These are phyloP conservation scores for Sebastes steindachneri DNA, from an alignment of 2,797 vertebrate species.

Conservation along the genomic window DNA sequence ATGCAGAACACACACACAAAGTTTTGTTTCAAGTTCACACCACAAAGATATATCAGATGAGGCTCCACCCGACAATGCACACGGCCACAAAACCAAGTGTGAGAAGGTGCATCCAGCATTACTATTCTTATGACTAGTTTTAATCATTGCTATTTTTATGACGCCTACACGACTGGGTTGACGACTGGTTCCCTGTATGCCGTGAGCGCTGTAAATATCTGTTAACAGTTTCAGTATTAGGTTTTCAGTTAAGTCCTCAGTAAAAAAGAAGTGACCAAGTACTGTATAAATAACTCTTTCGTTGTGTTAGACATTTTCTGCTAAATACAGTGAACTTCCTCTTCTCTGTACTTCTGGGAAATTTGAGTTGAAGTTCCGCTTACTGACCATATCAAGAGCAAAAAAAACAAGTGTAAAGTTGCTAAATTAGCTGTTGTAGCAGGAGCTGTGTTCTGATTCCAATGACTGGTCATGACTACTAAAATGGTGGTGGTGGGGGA, in stretches of 20 bases:
- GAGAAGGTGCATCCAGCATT: neutral
- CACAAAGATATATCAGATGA: neutral
- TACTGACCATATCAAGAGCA: slow-evolving; percentile 71
- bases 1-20: neutral
- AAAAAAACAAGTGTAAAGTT: slow-evolving; percentile 51
- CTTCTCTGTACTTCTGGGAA: slow-evolving; percentile 82
- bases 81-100: slow-evolving; percentile 36
- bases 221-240: slow-evolving; percentile 17
- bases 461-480: slow-evolving; percentile 43
- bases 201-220: neutral
- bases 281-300: slow-evolving; percentile 59
- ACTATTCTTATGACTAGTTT: neutral
- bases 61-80: neutral
- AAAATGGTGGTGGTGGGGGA: neutral
- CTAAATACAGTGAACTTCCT: slow-evolving; percentile 80
- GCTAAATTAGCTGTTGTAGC: slow-evolving; percentile 42
- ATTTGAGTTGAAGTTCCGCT: slow-evolving; percentile 73
- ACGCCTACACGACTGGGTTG: neutral
- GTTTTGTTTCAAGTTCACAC: neutral
- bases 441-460: slow-evolving; percentile 34
- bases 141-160: neutral
- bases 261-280: slow-evolving; percentile 14
- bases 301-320: slow-evolving; percentile 61
- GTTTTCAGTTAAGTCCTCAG: slow-evolving; percentile 29
- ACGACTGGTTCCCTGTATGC: neutral